Percentiles rank a stretch among this genome's conserved stretches.
phyloP scores from a whole-genome alignment of 2,888 invertebrate species.

The Yponomeuta plumbellus region DNA sequence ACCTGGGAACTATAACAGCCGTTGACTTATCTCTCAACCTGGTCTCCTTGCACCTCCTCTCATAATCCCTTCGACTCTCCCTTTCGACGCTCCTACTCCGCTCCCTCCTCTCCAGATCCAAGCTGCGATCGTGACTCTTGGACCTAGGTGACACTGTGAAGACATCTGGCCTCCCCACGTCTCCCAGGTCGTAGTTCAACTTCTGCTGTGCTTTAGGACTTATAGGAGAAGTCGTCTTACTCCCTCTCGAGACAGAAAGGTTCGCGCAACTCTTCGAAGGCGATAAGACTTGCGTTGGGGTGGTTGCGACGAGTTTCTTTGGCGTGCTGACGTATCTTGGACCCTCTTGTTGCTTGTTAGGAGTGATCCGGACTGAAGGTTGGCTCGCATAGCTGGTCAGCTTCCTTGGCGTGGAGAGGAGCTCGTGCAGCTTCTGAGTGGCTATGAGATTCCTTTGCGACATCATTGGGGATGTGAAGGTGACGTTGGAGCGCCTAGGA shows the following conservation, averaged over 20 bases:
- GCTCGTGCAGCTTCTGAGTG: slow-evolving; percentile 85
- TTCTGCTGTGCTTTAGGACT: slow-evolving; percentile 77
- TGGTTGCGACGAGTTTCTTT: slow-evolving; percentile 54
- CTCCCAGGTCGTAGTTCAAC: slow-evolving; percentile 67
- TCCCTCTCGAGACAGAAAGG: slow-evolving; percentile 41
- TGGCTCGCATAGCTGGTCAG: slow-evolving; percentile 68
- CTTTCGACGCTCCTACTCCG: slow-evolving; percentile 41
- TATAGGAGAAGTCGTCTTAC: slow-evolving; percentile 50
- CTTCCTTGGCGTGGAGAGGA: slow-evolving; percentile 84
- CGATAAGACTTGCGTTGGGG: slow-evolving; percentile 59
- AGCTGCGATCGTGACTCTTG: slow-evolving; percentile 50
- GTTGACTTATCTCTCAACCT: slow-evolving; percentile 56
- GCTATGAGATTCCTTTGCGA: slow-evolving; percentile 80
- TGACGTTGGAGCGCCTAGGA: slow-evolving; percentile 53
- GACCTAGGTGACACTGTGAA: slow-evolving; percentile 64
- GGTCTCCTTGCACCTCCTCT: slow-evolving; percentile 39
- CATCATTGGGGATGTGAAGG: slow-evolving; percentile 62
- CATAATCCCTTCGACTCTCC: slow-evolving; percentile 52
- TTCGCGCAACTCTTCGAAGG: slow-evolving; percentile 72
- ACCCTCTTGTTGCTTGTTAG: slow-evolving; percentile 43
- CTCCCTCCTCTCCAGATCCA: slow-evolving; percentile 49
- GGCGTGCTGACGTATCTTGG: slow-evolving; percentile 45
- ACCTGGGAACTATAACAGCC: slow-evolving; percentile 72
- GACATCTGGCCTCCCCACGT: slow-evolving; percentile 54
- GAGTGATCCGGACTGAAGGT: slow-evolving; percentile 66